Evolutionary conservation across 2,797 vertebrate species (phyloP), one percentile per base, ranked within the genome.

Genomic region (Lagorchestes hirsutus): DNA sequence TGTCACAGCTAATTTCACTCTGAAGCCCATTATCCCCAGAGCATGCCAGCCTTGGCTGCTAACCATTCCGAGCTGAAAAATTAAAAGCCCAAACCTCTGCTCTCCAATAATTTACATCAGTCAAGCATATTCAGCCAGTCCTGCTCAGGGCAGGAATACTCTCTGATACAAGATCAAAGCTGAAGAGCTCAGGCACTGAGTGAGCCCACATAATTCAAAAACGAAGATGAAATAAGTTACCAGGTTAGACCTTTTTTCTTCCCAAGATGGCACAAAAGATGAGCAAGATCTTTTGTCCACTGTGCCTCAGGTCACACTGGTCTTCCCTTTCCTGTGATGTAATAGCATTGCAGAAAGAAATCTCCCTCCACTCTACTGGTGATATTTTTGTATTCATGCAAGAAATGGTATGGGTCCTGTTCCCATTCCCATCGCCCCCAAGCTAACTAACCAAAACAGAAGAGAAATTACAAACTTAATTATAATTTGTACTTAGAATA

Each of bases 21-120:
- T 93, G 97, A 93, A 94, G 46, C 93, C 67, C 46, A 94, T 93
- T 46, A 11, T 59, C 54, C 0, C 57, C 40, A 27, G 40, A 87
- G 74, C n/a, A 46, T 0, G 24, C 67, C 40, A 82, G n/a, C 18
- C 5, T 22, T 59, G 92, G 67, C 54, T 96, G 50, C 50, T 94
- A 93, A 34, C 46, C 55, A 62, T 96, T 62, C 92, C 93, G 46
- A 27, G 22, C 27, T 87, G 74, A 40, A 24, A 24, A 92, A 95
- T 91, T 94, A 24, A 96, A 96, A 97, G 50, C 94, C 50, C n/a
- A 1, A 59, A 29, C 92, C 27, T 0, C 5, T 95, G 93, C 91
- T 94, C 95, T 93, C 95, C 90, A 96, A 94, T 90, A 90, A 31
- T 12, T 93, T 50, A 57, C 31, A 9, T 94, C 94, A 59, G 22